A percentile compares a stretch with the other conserved stretches of the same genome.
Evolutionary conservation across 1,140 invertebrate species (phyloP).

Genomic region (Drosophila bocqueti): DNA sequence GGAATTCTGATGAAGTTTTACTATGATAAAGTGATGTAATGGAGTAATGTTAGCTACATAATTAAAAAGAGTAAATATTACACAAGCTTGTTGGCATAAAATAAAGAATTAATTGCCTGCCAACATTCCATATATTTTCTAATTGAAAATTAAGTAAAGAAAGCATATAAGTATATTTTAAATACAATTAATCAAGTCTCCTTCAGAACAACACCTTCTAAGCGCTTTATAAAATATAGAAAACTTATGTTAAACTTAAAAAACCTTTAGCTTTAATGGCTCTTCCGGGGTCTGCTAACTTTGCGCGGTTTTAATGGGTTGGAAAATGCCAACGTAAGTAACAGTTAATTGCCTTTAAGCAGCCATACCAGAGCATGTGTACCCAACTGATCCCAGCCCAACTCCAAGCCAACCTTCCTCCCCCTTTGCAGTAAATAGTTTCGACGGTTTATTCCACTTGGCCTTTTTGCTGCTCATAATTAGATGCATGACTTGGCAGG

Average conservation of each 20-base stretch:
- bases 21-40: not conserved
- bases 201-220: not conserved
- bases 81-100: too few species aligned
- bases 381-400: not conserved
- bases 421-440: slow-evolving; percentile 51
- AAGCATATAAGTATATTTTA: too few species aligned
- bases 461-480: slow-evolving; percentile 68
- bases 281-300: slow-evolving; percentile 22
- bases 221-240: slow-evolving; percentile 7
- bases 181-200: not conserved
- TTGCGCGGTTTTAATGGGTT: slow-evolving; percentile 43
- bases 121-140: not conserved
- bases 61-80: not conserved
- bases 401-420: not conserved
- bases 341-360: slow-evolving; percentile 72
- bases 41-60: not conserved
- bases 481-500: slow-evolving; percentile 80
- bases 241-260: slow-evolving; percentile 25
- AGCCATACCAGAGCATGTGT: slow-evolving; percentile 38
- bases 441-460: slow-evolving; percentile 45
- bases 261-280: slow-evolving; percentile 28
- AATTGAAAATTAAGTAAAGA: too few species aligned
- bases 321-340: slow-evolving; percentile 65
- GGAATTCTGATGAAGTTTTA: not conserved
- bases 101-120: not conserved